phyloP scores from a whole-genome alignment of 2,888 invertebrate species.

The Caenorhabditis sp. region DNA sequence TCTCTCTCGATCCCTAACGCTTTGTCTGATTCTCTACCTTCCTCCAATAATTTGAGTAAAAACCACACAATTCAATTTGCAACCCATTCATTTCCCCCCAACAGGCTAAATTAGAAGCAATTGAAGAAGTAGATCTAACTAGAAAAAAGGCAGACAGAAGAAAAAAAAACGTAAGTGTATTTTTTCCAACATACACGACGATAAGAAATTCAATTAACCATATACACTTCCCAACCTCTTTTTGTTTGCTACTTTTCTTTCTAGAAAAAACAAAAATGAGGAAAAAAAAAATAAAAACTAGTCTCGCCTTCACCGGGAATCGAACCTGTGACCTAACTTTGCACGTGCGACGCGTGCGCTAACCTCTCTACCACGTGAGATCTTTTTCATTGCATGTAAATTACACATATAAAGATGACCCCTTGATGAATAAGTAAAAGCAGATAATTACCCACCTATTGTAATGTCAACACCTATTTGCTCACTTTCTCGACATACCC shows the following conservation, averaged over 20 bases:
- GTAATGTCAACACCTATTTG: neutral
- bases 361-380: too few relatives aligned
- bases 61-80: neutral
- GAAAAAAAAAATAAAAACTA: neutral
- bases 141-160: neutral
- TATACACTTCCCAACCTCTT: neutral
- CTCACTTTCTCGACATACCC: too few relatives aligned
- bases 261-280: neutral
- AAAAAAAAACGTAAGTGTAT: neutral
- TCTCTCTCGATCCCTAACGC: too few relatives aligned
- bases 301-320: neutral
- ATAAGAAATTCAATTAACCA: conserved; percentile 1
- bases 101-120: neutral
- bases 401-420: too few relatives aligned
- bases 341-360: too few relatives aligned
- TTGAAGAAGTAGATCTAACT: neutral
- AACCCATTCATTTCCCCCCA: neutral
- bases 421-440: too few relatives aligned
- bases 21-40: too few relatives aligned
- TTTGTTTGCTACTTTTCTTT: neutral
- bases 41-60: too few relatives aligned
- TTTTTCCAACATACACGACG: neutral
- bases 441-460: neutral
- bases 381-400: too few relatives aligned
- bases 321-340: too few relatives aligned